Evolutionary conservation across 2,113 vertebrate genomes (phyloP).

Genomic region (Desmodus rotundus): DNA sequence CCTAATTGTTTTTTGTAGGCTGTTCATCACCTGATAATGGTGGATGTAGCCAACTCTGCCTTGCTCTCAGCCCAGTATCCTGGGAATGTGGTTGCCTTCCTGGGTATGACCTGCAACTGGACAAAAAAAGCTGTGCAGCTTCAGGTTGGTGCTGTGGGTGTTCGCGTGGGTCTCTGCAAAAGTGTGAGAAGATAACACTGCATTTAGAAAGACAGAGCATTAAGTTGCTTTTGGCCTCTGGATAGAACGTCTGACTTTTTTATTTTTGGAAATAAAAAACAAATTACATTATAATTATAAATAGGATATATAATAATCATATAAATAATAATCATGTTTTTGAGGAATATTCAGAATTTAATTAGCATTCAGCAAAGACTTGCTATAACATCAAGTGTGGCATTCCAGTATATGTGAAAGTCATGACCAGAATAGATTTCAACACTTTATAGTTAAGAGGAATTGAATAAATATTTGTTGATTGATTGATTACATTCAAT

Average conservation of each 20-base stretch:
- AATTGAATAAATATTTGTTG: neutral
- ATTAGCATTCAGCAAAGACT: neutral
- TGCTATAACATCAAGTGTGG: neutral
- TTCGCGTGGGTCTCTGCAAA: neutral
- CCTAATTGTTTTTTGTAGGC: constrained; percentile 80
- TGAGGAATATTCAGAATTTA: neutral
- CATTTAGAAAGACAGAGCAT: neutral
- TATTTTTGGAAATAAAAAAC: neutral
- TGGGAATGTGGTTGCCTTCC: constrained; percentile 91
- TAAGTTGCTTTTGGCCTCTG: constrained; percentile 5
- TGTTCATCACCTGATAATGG: constrained; percentile 91
- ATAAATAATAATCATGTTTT: neutral
- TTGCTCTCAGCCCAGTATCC: constrained; percentile 76
- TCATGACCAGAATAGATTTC: neutral
- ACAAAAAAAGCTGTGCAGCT: constrained; percentile 86
- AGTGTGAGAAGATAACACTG: neutral
- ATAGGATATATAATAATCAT: neutral
- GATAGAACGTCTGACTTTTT: neutral
- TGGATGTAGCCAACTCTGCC: constrained; percentile 92
- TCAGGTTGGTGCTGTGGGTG: constrained; percentile 80
- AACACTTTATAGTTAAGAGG: neutral
- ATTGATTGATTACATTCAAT: constrained; percentile 32
- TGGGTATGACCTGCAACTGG: constrained; percentile 88
- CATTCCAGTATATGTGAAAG: neutral
- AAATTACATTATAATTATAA: neutral